Base-by-base conservation (phyloP, 2,888 invertebrate genomes). In the Malthinus flaveolus region DNA sequence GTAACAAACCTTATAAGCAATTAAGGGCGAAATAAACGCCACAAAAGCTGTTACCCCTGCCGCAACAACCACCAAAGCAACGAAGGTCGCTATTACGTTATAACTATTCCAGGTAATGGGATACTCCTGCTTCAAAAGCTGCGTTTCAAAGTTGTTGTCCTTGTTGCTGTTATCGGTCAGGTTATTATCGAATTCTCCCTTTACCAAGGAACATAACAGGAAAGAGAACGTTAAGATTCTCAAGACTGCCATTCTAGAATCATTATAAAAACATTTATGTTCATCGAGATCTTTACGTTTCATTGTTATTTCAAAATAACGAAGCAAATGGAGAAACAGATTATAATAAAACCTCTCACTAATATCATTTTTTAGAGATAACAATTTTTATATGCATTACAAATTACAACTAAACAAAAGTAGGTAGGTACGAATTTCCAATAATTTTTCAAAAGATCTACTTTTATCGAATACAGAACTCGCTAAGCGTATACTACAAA, bases 1-100 rank as follows among this genome's bases (percentile, higher is more conserved):
- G 57, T 73, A 75, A 59, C 78, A 78, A 15, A 77, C 59, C 62
- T 74, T 75, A 66, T 74, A 76, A 8, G 71, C 66, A 52, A 73
- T 62, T 47, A 75, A 37, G 4, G 76, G 76, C 48, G 72, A 68
- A 45, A 73, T 67, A 10, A 75, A 64, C 0, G 71, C 68, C 34
- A 69, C 44, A 15, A 73, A 15, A 3, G 69, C 64, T 5, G 66
- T 64, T 52, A 75, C 57, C 11, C 73, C 72, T 34, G 68, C 66
- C 37, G 70, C 68, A 9, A 70, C 71, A 8, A 69, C 67, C n/a
- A 74, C 69, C 34, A 70, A 59, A 7, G 69, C 72, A 7, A 68
- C 63, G 39, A 61, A 64, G 13, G 70, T 67, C 9, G 66, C 69
- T 49, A 67, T 55, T 45, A 69, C 63, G n/a, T 64, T 69, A 49